Conservation (phyloP, 2,888 invertebrate genomes). For the Prenolepis imparis region DNA sequence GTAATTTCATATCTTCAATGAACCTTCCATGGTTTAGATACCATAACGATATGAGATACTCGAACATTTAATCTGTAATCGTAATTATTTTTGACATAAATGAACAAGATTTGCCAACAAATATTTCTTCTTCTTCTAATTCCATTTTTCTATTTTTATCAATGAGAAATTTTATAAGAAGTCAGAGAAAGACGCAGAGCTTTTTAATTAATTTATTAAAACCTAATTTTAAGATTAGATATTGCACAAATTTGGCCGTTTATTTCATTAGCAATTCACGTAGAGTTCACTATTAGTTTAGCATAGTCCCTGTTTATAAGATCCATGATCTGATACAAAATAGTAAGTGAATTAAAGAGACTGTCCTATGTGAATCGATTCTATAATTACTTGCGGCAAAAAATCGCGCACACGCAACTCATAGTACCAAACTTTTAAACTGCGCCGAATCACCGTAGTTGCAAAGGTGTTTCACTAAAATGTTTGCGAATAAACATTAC, state of each 20-base stretch:
- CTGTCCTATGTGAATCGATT: conserved; percentile 10
- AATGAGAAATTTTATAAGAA: background rate
- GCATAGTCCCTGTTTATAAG: background rate
- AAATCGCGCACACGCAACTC: background rate
- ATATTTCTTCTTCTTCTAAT: background rate
- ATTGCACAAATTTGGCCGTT: background rate
- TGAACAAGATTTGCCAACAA: background rate
- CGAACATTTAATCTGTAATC: background rate
- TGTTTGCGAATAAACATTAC: too few relatives aligned
- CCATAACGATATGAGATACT: background rate
- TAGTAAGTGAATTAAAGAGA: background rate
- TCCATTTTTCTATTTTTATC: background rate
- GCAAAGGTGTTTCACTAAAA: background rate
- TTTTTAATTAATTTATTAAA: background rate
- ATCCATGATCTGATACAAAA: background rate
- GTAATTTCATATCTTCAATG: background rate
- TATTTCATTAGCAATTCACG: conserved; percentile 8
- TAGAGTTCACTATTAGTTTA: background rate
- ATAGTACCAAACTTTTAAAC: background rate
- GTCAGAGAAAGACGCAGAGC: background rate
- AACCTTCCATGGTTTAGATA: background rate
- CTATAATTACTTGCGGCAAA: conserved; percentile 24
- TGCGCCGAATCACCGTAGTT: background rate
- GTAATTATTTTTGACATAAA: background rate
- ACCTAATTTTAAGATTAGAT: background rate